These are phyloP conservation scores for Pogona vitticeps DNA, from an alignment of 2,113 vertebrate species.

Conservation along the genomic window DNA sequence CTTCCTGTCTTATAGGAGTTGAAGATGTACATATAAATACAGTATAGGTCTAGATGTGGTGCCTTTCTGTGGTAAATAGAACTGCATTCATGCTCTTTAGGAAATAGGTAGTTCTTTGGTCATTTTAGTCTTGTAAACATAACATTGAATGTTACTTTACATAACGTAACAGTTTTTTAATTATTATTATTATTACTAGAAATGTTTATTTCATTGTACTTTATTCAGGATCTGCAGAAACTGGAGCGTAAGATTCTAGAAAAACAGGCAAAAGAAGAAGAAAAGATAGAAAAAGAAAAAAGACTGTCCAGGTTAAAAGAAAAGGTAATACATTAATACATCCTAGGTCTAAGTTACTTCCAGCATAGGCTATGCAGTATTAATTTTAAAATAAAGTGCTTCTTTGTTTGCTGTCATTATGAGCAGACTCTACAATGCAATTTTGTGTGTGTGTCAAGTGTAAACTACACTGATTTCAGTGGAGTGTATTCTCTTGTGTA, in stretches of 20 bases:
- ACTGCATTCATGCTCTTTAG: not conserved
- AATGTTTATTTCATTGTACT: not conserved
- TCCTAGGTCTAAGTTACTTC: not conserved
- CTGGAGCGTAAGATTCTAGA: constrained; percentile 80
- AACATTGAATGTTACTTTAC: not conserved
- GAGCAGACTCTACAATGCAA: not conserved
- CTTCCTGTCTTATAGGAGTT: not conserved
- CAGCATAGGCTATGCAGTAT: no score
- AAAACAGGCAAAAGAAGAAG: constrained; percentile 77
- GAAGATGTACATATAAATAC: not conserved
- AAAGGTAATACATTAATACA: constrained; percentile 75
- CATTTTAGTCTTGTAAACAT: not conserved
- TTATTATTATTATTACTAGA: not conserved
- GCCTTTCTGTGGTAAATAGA: not conserved
- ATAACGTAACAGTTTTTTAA: not conserved
- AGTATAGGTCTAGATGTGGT: no score
- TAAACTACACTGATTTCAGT: not conserved
- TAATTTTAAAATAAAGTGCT: not conserved
- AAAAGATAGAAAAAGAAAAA: constrained; percentile 79
- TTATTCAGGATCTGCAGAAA: constrained; percentile 84
- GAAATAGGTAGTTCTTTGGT: not conserved
- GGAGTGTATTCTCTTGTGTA: no score
- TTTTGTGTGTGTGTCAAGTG: not conserved
- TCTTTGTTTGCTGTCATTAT: not conserved
- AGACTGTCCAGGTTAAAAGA: constrained; percentile 82